Base-by-base conservation (phyloP, 2,888 invertebrate species). In the Megastigmus dorsalis region DNA sequence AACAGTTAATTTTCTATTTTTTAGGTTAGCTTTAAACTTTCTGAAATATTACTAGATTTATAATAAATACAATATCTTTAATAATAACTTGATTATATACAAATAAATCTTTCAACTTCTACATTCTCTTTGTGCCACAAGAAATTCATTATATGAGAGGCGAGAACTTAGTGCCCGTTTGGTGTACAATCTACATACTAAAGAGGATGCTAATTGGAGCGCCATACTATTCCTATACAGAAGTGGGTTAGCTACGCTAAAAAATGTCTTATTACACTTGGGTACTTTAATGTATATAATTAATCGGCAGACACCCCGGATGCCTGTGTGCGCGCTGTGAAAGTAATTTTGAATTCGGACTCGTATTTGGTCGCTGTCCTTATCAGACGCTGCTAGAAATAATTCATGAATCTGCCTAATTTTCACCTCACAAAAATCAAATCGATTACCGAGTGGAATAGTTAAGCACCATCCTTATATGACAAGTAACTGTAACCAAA, bases 191-290 rank as follows among this genome's bases (percentile, higher is more conserved):
- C 36, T 52, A 18, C 72, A 45, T 72, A 75, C 75, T 65, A 75
- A 75, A 55, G 38, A 76, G 65, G 28, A 52, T 38, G 63, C 30
- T 57, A 75, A 72, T 67, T 67, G 50, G 62, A 75, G 48, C 71
- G 30, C 26, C 26, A 23, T 15, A 36, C 50, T 38, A 67, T 66
- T 48, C 45, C 26, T 18, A 41, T 26, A 15, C 26, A 48, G 36
- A 76, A 76, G 68, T 76, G 48, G 76, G 75, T 72, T 75, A 48
- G 57, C 45, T 76, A 76, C 76, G 76, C 57, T 76, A 20, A 76
- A 76, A 76, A 76, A 76, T 76, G 68, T 69, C 65, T 72, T 13
- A 69, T 54, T 69, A 63, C 33, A 28, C 41, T 36, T 60, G 0
- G 23, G 26, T 43, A n/a, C 55, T 33, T 54, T 48, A 26, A 48